Evolutionary conservation across 2,797 vertebrate genomes (phyloP).

Genomic region (Capromys pilorides): DNA sequence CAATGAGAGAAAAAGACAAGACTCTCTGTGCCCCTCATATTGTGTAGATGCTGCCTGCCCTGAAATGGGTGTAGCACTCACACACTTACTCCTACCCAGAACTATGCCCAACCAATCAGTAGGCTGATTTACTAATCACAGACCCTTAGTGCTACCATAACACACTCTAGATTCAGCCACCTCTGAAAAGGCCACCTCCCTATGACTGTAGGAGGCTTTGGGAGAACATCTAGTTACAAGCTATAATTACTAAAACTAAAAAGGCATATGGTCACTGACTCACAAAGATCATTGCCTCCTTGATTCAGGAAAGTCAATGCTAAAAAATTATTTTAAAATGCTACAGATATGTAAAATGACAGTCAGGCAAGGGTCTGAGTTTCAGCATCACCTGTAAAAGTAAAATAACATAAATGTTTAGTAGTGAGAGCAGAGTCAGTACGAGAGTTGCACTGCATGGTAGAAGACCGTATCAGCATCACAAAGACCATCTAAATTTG

Average conservation of each 20-base stretch:
- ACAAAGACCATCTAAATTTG: background rate
- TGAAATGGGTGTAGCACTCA: too few relatives aligned
- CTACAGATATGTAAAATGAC: background rate
- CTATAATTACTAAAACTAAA: background rate
- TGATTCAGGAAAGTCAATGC: background rate
- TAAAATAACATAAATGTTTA: slow-evolving; percentile 8
- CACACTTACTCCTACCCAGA: too few relatives aligned
- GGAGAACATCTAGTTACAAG: too few relatives aligned
- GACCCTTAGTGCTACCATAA: too few relatives aligned
- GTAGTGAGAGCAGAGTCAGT: background rate
- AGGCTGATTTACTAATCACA: too few relatives aligned
- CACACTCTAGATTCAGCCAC: too few relatives aligned
- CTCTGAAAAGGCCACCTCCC: too few relatives aligned
- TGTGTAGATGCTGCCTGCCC: too few relatives aligned
- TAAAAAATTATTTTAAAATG: slow-evolving; percentile 37
- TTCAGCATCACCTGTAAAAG: background rate
- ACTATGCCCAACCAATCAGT: too few relatives aligned
- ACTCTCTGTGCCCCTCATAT: too few relatives aligned
- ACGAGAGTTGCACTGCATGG: background rate
- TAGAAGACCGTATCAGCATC: background rate
- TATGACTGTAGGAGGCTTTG: too few relatives aligned
- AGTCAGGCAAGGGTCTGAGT: background rate
- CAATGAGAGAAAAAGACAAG: too few relatives aligned
- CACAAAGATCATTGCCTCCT: background rate
- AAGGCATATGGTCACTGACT: background rate